These are phyloP conservation scores for Bucco capensis DNA, from an alignment of 2,113 vertebrate genomes.

Conservation along the genomic window DNA sequence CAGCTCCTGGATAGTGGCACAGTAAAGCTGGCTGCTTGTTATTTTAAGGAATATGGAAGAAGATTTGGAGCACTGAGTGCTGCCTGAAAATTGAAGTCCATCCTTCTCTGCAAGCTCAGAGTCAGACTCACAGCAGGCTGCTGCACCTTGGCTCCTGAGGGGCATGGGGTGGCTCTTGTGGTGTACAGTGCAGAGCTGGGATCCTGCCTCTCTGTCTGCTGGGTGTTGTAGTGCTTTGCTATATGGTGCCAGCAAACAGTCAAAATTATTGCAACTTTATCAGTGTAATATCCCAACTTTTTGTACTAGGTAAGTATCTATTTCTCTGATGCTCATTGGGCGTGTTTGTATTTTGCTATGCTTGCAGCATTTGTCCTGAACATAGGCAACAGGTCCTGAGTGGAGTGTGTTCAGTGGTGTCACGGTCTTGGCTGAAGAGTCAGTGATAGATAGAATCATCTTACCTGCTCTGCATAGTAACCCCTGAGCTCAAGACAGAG, in stretches of 20 bases:
- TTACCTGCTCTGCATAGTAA: background rate
- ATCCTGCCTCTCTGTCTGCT: background rate
- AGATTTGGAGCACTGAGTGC: background rate
- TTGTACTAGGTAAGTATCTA: background rate
- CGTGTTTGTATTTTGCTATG: background rate
- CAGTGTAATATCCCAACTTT: background rate
- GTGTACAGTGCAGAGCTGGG: background rate
- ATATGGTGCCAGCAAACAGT: accelerated
- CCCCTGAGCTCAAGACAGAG: background rate
- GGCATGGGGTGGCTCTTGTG: background rate
- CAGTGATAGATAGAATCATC: background rate
- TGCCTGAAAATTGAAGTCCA: background rate
- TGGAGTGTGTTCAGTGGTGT: background rate
- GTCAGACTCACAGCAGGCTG: background rate
- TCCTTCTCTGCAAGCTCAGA: background rate
- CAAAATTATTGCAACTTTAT: background rate
- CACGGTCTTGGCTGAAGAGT: background rate
- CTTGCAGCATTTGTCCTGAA: background rate
- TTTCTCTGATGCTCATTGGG: background rate
- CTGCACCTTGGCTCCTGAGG: background rate
- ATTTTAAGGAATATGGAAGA: background rate
- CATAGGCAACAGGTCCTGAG: background rate
- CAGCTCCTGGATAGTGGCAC: background rate
- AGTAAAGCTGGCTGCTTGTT: background rate
- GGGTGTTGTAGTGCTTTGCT: background rate